Evolutionary conservation across 2,797 vertebrate genomes (phyloP).

Genomic region (Coilia nasus): DNA sequence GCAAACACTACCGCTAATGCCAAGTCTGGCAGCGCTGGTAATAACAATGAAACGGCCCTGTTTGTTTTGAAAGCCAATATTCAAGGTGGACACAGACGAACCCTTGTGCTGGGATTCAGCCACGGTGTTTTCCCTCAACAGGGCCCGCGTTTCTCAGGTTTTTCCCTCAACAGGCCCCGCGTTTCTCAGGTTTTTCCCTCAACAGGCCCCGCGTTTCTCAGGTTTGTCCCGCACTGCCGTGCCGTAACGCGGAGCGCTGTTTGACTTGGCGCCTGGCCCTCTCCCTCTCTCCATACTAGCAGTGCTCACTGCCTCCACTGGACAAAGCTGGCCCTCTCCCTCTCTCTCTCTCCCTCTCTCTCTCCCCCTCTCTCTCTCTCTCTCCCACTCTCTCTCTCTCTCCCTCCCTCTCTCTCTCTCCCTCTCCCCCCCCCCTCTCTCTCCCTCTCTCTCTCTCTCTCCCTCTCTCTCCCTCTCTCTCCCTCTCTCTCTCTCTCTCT

Average conservation of each 20-base stretch:
- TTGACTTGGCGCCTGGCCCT: slow-evolving; percentile 59
- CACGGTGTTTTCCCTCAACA: slow-evolving; percentile 53
- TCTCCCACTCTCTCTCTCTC: too few species aligned
- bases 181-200: slow-evolving; percentile 14
- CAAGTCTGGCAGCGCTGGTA: slow-evolving; percentile 52
- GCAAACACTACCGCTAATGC: slow-evolving; percentile 55
- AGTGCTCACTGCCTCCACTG: too few species aligned
- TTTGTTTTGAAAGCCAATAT: slow-evolving; percentile 57
- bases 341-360: too few species aligned
- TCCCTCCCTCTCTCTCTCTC: too few species aligned
- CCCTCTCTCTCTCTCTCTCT: too few species aligned
- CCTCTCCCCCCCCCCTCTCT: too few species aligned
- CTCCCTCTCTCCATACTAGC: neutral
- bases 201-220: too few species aligned
- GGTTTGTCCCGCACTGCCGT: slow-evolving; percentile 37
- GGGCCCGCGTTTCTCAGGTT: slow-evolving; percentile 34
- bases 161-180: too few species aligned
- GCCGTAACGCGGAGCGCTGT: slow-evolving; percentile 38
- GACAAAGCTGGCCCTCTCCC: too few species aligned
- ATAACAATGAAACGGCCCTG: slow-evolving; percentile 45
- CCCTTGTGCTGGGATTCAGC: slow-evolving; percentile 46
- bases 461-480: too few species aligned
- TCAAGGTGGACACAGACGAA: slow-evolving; percentile 48
- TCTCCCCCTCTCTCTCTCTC: too few species aligned
- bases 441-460: too few species aligned